Conservation (phyloP, 2,888 invertebrate species). For the Chrysolina oricalcia region DNA sequence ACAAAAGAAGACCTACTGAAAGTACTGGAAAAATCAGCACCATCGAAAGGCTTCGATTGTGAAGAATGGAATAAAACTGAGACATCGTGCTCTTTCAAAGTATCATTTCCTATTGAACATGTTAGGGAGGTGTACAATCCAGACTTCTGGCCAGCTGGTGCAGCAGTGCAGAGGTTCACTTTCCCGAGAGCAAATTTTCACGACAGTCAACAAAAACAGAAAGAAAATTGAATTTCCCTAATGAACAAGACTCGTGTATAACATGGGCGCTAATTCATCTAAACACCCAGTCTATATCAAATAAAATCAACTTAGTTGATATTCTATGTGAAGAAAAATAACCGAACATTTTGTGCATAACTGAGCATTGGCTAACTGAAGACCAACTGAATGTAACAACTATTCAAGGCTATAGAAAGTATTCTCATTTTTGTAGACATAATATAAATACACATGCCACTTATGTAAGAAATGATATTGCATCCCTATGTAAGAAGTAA, state of each 20-base stretch:
- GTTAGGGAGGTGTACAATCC: slow-evolving; percentile 28
- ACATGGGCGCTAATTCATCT: slow-evolving; percentile 15
- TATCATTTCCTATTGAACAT: slow-evolving; percentile 27
- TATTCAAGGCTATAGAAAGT: slow-evolving; percentile 24
- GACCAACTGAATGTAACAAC: slow-evolving; percentile 18
- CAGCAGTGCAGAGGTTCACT: slow-evolving; percentile 27
- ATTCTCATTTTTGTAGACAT: slow-evolving; percentile 21
- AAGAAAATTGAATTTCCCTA: slow-evolving; percentile 20
- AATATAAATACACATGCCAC: slow-evolving; percentile 25
- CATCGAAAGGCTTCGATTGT: slow-evolving; percentile 21
- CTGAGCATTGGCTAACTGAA: slow-evolving; percentile 31
- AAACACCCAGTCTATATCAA: slow-evolving; percentile 19
- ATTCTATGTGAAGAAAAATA: too few relatives aligned
- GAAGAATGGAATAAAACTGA: slow-evolving; percentile 24
- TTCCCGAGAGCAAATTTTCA: slow-evolving; percentile 29
- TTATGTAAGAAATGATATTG: slow-evolving; percentile 25
- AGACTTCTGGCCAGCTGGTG: slow-evolving; percentile 30
- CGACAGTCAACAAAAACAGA: slow-evolving; percentile 25
- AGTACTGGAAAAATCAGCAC: slow-evolving; percentile 24
- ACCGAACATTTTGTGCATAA: slow-evolving; percentile 25
- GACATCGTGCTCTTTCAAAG: slow-evolving; percentile 23
- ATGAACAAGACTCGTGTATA: slow-evolving; percentile 7
- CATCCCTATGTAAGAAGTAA: slow-evolving; percentile 21
- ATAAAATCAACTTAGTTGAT: slow-evolving; percentile 27
- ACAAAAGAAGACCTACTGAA: slow-evolving; percentile 6